A percentile compares a stretch with the other conserved stretches of the same genome.
Evolutionary conservation across 1,140 invertebrate genomes (phyloP).

Genomic region (Holotrichia oblita): DNA sequence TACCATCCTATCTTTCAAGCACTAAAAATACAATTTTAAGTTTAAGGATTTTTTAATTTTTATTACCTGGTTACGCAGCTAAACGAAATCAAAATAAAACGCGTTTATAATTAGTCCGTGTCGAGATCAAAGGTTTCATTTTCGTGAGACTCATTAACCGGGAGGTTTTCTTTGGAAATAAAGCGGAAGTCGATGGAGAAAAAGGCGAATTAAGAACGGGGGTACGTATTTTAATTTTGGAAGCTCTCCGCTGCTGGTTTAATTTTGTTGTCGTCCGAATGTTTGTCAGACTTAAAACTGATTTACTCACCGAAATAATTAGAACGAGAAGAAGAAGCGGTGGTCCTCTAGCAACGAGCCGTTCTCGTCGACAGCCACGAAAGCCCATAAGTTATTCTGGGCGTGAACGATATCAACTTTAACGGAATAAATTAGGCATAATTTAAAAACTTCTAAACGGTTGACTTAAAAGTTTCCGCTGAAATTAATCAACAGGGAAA

Average conservation of each 20-base stretch:
- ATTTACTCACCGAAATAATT: constrained; percentile 27
- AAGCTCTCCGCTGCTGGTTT: neutral
- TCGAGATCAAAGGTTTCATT: constrained; percentile 2
- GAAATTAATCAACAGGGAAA: constrained; percentile 24
- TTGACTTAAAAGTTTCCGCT: constrained; percentile 11
- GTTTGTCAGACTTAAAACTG: constrained; percentile 29
- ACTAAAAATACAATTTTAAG: too few relatives aligned
- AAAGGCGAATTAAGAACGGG: neutral
- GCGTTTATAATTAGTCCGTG: constrained; percentile 8
- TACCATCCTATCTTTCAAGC: neutral
- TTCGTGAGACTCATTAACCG: constrained; percentile 9
- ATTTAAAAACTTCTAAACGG: constrained; percentile 34
- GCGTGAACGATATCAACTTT: constrained; percentile 16
- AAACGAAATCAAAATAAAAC: neutral
- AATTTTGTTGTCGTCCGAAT: constrained; percentile 14
- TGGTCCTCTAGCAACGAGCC: neutral
- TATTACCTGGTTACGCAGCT: too few relatives aligned
- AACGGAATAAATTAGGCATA: constrained; percentile 35
- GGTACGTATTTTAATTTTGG: constrained; percentile 17
- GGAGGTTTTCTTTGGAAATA: neutral
- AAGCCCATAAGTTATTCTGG: constrained; percentile 25
- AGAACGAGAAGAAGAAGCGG: constrained; percentile 11
- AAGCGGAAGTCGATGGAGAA: constrained; percentile 10
- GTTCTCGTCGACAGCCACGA: neutral
- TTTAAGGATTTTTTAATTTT: too few relatives aligned